Evolutionary conservation across 2,888 invertebrate species (phyloP), one percentile per base, ranked within the genome.

Genomic region (Chymomyza caudatula): DNA sequence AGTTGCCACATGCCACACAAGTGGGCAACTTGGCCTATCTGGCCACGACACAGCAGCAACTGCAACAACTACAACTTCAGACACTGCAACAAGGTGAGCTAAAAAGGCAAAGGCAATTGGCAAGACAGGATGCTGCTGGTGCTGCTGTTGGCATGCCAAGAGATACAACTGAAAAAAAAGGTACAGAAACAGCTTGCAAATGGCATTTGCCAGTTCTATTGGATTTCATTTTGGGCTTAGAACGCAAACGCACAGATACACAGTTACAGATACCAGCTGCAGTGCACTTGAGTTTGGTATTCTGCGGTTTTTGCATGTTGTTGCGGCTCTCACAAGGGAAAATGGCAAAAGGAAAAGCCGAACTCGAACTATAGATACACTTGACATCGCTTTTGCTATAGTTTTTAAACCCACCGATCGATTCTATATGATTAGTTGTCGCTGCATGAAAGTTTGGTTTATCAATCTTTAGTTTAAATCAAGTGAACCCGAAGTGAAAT

Each of bases 191-290:
- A 11, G 54, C 29, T 66, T 57, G 57, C 63, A 65, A 62, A 65
- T 78, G 71, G 22, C 66, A 67, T 74, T 69, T 60, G 68, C 71
- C 66, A 69, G 77, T 79, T 79, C 80, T 77, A 77, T 74, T 74
- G 78, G 76, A 76, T 78, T 76, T 78, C 73, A 73, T 71, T 76
- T 78, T 20, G 70, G 65, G 73, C 63, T 78, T 66, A 67, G 77
- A 77, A 74, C 65, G 74, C 5, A 4, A 19, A 49, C 25, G n/a
- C n/a, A 25, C 25, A 25, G 25, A 55, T 11, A 29, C 8, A 42
- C 8, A 42, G 64, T 17, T 13, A 22, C 29, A 55, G 44, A 43
- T 54, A 59, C 29, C 42, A 37, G 63, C 20, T 55, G 70, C 25
- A 67, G 54, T 62, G 49, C 68, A 58, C 68, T 61, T 56, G 56